phyloP scores from a whole-genome alignment of 2,797 vertebrate genomes.

The Tenualosa ilisha region DNA sequence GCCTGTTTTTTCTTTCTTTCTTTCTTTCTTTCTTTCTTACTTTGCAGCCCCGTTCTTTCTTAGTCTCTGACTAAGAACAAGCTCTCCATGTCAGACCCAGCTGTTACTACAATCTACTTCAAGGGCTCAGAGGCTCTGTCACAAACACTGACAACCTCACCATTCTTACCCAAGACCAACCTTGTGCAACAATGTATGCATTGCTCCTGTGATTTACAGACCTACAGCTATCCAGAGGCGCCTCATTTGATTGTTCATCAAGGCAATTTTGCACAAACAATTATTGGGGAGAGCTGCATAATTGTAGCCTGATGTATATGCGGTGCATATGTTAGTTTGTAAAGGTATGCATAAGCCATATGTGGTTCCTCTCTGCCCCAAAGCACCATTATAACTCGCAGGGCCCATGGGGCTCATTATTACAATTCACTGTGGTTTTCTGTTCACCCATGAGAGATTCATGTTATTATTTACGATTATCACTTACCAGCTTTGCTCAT shows the following conservation, averaged over 20 bases:
- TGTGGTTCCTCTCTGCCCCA: conserved; percentile 67
- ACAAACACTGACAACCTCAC: conserved; percentile 76
- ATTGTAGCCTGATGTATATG: conserved; percentile 60
- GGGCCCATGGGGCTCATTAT: conserved; percentile 77
- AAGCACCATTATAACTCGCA: conserved; percentile 72
- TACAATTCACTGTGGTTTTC: conserved; percentile 70
- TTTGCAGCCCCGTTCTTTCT: conserved; percentile 65
- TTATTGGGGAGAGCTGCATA: conserved; percentile 52
- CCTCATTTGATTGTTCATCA: conserved; percentile 53
- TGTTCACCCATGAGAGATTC: conserved; percentile 66
- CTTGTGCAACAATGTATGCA: conserved; percentile 26
- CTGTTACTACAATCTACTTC: conserved; percentile 85
- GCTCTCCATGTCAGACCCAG: conserved; percentile 85
- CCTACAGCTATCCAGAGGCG: not conserved
- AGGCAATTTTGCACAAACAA: conserved; percentile 51
- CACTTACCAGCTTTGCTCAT: conserved; percentile 51
- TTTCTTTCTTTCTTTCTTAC: conserved; percentile 54
- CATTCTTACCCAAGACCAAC: conserved; percentile 71
- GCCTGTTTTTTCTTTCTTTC: conserved; percentile 8
- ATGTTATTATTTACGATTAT: conserved; percentile 78
- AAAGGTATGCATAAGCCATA: conserved; percentile 76
- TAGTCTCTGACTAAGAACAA: conserved; percentile 77
- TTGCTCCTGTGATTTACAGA: conserved; percentile 8
- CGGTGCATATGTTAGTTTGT: conserved; percentile 54
- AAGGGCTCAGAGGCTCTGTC: conserved; percentile 78